phyloP scores from a whole-genome alignment of 2,113 vertebrate genomes.

The Thamnophis sirtalis region DNA sequence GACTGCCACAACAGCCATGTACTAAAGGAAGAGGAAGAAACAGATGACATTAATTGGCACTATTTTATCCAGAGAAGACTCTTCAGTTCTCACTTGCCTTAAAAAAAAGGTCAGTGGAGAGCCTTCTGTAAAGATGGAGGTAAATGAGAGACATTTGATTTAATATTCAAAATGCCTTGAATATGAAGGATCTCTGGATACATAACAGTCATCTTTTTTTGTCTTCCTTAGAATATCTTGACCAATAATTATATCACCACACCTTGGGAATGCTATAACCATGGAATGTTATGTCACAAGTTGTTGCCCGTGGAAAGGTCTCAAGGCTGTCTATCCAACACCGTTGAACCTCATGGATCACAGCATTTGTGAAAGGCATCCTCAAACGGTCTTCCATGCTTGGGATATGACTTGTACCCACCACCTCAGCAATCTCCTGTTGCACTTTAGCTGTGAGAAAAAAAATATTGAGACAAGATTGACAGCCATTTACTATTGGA shows the following conservation, averaged over 20 bases:
- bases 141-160: neutral
- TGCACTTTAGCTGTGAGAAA: constrained; percentile 21
- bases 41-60: neutral
- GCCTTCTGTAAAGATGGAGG: neutral
- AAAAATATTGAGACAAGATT: neutral
- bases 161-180: neutral
- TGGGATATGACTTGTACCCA: constrained; percentile 25
- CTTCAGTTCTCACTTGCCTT: neutral
- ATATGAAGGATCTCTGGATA: neutral
- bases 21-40: neutral
- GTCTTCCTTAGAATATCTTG: neutral
- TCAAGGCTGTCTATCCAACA: neutral
- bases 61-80: neutral
- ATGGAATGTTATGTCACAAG: neutral
- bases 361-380: neutral
- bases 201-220: neutral
- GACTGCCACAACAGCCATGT: neutral
- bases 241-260: neutral
- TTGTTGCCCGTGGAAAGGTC: neutral
- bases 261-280: neutral
- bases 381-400: neutral
- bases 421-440: constrained; percentile 30
- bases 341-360: neutral
- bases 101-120: neutral
- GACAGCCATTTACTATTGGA: neutral